Evolutionary conservation across 2,888 invertebrate genomes (phyloP).

Genomic region (Diaprepes abbreviatus): DNA sequence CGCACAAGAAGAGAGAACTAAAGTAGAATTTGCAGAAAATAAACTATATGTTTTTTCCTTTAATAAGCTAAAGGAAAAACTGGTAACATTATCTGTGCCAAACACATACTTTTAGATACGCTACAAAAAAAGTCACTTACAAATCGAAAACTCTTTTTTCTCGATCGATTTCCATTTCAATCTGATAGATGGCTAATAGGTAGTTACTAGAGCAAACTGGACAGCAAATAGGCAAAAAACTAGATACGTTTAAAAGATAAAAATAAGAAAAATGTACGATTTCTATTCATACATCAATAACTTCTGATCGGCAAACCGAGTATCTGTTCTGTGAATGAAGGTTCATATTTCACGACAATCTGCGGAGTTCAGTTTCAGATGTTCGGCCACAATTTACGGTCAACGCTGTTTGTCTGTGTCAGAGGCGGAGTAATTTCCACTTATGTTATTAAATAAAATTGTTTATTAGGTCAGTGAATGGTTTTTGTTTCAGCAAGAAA

Average conservation of each 20-base stretch:
- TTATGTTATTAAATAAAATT: no score
- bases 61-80: no score
- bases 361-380: conserved; percentile 65
- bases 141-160: conserved; percentile 11
- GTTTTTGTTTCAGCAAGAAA: background rate
- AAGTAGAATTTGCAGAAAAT: no score
- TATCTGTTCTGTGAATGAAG: conserved; percentile 64
- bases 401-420: conserved; percentile 58
- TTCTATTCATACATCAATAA: conserved; percentile 50
- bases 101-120: no score
- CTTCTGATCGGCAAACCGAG: conserved; percentile 46
- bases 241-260: conserved; percentile 28
- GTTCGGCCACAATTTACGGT: conserved; percentile 63
- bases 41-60: no score
- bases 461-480: no score
- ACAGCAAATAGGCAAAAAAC: conserved; percentile 38
- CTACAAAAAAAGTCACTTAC: no score
- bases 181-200: conserved; percentile 40
- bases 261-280: conserved; percentile 39
- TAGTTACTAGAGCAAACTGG: conserved; percentile 10
- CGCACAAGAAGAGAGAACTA: no score
- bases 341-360: conserved; percentile 66
- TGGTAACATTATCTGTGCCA: no score
- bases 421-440: conserved; percentile 1
- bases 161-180: background rate